These are phyloP conservation scores for Hoplias malabaricus DNA, from an alignment of 2,113 vertebrate species.

Conservation along the genomic window DNA sequence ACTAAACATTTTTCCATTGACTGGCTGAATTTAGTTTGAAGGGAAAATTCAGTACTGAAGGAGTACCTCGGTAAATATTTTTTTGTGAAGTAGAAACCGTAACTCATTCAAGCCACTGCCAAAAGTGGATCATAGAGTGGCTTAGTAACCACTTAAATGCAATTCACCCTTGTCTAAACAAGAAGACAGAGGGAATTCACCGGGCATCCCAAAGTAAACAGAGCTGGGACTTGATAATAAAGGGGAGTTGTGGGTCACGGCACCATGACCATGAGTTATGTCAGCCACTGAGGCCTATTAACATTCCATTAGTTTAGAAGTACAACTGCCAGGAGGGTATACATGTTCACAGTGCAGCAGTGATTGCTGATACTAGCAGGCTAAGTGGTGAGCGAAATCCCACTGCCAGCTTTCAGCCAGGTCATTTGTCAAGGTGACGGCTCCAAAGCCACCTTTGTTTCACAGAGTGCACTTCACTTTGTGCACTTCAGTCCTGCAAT, in stretches of 20 bases:
- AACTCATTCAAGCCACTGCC: background rate
- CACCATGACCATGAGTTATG: slow-evolving; percentile 35
- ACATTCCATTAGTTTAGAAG: slow-evolving; percentile 58
- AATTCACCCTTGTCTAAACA: background rate
- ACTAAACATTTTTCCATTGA: too few relatives aligned
- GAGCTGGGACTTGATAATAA: background rate
- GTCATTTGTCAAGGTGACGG: background rate
- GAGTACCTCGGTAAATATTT: too few relatives aligned
- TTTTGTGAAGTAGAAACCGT: too few relatives aligned
- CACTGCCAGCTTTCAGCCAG: background rate
- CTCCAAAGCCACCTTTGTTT: background rate
- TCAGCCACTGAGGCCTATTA: slow-evolving; percentile 60
- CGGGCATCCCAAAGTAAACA: background rate
- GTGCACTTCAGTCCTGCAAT: slow-evolving; percentile 2
- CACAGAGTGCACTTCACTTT: background rate
- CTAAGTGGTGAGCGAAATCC: background rate
- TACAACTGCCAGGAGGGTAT: slow-evolving; percentile 37
- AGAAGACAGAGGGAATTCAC: background rate
- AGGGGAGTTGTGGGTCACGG: background rate
- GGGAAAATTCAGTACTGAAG: too few relatives aligned
- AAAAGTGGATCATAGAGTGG: background rate
- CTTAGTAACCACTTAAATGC: background rate
- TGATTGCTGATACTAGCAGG: background rate
- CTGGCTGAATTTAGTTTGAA: too few relatives aligned
- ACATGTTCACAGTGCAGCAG: background rate